phyloP scores from a whole-genome alignment of 1,140 invertebrate genomes.

The Drosophila baimaii region DNA sequence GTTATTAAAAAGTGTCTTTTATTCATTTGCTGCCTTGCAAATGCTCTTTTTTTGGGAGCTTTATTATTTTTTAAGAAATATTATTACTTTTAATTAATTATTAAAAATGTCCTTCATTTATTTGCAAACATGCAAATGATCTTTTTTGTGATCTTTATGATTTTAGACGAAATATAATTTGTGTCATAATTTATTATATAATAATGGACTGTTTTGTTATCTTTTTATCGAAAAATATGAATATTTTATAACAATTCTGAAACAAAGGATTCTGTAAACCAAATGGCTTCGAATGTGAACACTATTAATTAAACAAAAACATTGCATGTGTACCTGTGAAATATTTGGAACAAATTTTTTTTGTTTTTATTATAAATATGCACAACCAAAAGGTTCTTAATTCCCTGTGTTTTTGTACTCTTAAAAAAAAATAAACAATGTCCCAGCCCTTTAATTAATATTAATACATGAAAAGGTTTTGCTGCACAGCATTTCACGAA shows the following conservation, averaged over 20 bases:
- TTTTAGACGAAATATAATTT: background rate
- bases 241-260: background rate
- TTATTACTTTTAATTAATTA: background rate
- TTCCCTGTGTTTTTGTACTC: background rate
- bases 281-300: background rate
- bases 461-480: background rate
- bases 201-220: too few species aligned
- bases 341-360: background rate
- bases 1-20: conserved; percentile 8
- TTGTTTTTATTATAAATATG: background rate
- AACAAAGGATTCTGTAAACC: background rate
- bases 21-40: background rate
- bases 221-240: background rate
- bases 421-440: too few species aligned
- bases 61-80: background rate
- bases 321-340: background rate
- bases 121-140: background rate
- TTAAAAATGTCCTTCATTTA: background rate
- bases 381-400: background rate
- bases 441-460: background rate
- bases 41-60: background rate
- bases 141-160: background rate
- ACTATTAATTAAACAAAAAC: background rate
- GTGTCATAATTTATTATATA: background rate
- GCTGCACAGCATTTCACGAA: background rate